phyloP scores from a whole-genome alignment of 2,113 vertebrate species.

The Pogonocichla stellata region DNA sequence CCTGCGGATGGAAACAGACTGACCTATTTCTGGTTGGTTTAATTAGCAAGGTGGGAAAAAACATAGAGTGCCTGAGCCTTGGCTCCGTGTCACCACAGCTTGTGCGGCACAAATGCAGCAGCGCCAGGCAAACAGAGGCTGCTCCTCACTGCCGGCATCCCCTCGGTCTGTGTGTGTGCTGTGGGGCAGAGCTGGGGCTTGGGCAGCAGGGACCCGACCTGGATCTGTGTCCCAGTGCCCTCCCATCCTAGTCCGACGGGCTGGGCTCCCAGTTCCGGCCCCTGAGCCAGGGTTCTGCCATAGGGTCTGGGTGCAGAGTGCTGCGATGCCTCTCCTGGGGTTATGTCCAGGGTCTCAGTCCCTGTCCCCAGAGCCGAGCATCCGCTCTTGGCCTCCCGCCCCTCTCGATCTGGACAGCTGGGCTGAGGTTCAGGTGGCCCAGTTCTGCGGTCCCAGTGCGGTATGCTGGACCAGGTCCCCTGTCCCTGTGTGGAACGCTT shows the following conservation, averaged over 20 bases:
- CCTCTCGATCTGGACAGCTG: not conserved
- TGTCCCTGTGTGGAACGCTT: not conserved
- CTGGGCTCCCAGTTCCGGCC: not conserved
- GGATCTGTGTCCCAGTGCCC: not conserved
- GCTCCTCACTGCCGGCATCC: not conserved
- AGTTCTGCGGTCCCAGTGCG: not conserved
- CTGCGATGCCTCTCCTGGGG: not conserved
- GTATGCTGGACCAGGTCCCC: not conserved
- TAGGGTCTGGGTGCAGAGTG: rapidly evolving
- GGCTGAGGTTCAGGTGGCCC: not conserved
- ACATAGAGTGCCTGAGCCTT: not conserved
- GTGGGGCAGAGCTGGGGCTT: rapidly evolving
- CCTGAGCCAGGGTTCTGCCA: not conserved
- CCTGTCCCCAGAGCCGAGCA: not conserved
- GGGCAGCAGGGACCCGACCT: rapidly evolving
- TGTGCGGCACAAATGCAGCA: not conserved
- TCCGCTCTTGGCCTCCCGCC: too few species aligned
- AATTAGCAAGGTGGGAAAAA: conserved; percentile 26
- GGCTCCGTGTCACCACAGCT: not conserved
- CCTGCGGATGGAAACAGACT: not conserved
- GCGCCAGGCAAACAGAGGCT: rapidly evolving
- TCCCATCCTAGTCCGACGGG: not conserved
- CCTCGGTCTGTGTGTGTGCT: rapidly evolving
- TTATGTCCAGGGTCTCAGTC: not conserved
- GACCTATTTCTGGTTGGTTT: conserved; percentile 19